Conservation (phyloP, 2,797 vertebrate species). For the Bovichtus variegatus region DNA sequence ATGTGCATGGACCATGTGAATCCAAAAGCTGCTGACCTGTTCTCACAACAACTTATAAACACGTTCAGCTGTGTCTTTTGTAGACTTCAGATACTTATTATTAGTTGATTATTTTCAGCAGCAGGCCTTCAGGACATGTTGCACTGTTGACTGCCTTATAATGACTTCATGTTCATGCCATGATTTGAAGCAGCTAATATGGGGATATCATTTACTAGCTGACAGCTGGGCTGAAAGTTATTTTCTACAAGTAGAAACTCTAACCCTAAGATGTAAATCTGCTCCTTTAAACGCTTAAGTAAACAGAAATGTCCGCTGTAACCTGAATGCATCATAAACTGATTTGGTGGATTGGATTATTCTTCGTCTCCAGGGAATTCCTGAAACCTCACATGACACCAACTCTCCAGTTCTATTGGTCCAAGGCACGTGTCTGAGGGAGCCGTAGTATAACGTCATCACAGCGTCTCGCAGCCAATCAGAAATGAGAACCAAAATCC, state of each 20-base stretch:
- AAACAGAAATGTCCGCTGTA: background rate
- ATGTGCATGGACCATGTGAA: too few species aligned
- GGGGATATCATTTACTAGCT: background rate
- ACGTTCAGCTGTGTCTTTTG: background rate
- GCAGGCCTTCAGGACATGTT: background rate
- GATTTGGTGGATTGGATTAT: constrained; percentile 31
- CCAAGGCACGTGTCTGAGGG: constrained; percentile 94
- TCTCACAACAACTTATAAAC: background rate
- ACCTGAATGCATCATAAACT: constrained; percentile 40
- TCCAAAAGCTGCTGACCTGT: background rate
- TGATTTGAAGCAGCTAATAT: background rate
- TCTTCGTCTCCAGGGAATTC: constrained; percentile 55
- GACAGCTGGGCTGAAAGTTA: background rate
- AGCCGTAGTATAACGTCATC: constrained; percentile 88
- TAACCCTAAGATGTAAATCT: too few species aligned
- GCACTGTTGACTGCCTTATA: background rate
- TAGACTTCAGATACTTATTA: too few species aligned
- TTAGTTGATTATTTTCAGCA: background rate
- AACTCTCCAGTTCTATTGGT: constrained; percentile 84
- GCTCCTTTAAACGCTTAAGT: background rate
- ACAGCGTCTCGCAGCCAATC: constrained; percentile 86
- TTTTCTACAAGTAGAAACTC: background rate
- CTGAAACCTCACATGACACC: constrained; percentile 86
- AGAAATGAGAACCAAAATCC: constrained; percentile 93
- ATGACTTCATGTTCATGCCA: background rate